Evolutionary conservation across 2,113 vertebrate genomes (phyloP).

Genomic region (Phalacrocorax carbo): DNA sequence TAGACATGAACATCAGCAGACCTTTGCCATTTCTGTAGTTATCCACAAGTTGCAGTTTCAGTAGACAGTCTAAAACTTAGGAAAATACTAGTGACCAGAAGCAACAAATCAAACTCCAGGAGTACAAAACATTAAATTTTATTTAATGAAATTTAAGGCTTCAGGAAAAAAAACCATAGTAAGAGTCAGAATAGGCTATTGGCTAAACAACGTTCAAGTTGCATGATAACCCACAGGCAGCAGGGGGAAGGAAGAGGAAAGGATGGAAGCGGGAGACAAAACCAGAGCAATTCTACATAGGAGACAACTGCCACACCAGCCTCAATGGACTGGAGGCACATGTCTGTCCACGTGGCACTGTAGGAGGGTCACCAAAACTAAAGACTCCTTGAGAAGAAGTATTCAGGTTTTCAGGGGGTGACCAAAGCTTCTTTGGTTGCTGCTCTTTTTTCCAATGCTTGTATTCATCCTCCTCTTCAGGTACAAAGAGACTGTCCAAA

Average conservation of each 20-base stretch:
- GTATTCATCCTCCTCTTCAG: neutral
- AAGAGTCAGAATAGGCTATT: neutral
- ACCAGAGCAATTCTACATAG: neutral
- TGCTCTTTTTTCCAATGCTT: neutral
- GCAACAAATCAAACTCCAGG: neutral
- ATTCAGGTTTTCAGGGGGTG: neutral
- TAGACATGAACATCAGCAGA: neutral
- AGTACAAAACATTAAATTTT: slow-evolving; percentile 46
- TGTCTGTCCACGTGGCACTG: neutral
- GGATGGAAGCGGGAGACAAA: neutral
- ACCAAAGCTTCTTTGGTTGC: neutral
- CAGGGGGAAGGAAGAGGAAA: neutral
- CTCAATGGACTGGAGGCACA: neutral
- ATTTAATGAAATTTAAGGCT: slow-evolving; percentile 54
- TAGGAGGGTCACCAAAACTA: neutral
- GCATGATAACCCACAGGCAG: neutral
- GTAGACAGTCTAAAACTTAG: neutral
- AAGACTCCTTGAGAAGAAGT: neutral
- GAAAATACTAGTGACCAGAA: neutral
- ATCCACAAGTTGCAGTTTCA: neutral
- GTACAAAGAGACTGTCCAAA: neutral
- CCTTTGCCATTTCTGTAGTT: neutral
- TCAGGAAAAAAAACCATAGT: neutral
- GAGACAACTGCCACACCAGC: neutral
- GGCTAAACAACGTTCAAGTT: neutral